Conservation (phyloP, 2,797 vertebrate genomes). For the Numenius phaeopus region DNA sequence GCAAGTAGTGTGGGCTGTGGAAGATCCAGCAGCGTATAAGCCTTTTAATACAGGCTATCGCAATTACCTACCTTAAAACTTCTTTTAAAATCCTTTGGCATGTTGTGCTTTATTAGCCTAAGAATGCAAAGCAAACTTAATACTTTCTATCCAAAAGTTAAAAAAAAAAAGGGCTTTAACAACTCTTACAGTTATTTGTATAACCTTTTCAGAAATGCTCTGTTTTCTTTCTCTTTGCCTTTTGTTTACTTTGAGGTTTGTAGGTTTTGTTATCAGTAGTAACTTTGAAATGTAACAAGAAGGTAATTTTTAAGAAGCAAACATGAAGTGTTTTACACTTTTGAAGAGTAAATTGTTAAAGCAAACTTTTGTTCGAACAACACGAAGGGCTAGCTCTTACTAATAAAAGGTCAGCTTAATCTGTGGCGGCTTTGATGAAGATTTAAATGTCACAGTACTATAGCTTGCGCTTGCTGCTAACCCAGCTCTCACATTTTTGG, state of each 20-base stretch:
- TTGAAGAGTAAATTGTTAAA: slow-evolving; percentile 25
- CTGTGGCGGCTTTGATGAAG: background rate
- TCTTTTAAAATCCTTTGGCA: background rate
- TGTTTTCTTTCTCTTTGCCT: background rate
- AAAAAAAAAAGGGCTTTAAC: background rate
- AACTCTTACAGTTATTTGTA: slow-evolving; percentile 21
- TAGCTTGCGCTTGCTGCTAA: background rate
- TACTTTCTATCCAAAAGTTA: background rate
- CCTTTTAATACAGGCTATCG: background rate
- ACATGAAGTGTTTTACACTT: background rate
- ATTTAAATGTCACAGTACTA: slow-evolving; percentile 23
- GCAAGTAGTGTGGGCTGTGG: background rate
- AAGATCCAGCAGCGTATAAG: background rate
- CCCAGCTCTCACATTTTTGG: background rate
- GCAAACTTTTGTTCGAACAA: background rate
- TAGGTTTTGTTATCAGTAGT: background rate
- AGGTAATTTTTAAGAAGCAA: slow-evolving; percentile 35
- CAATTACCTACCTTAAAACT: background rate
- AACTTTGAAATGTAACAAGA: slow-evolving; percentile 38
- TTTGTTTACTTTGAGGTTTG: slow-evolving; percentile 30
- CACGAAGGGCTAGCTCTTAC: background rate
- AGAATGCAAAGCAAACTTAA: background rate
- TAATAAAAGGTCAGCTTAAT: slow-evolving; percentile 50
- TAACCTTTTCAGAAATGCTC: slow-evolving; percentile 43
- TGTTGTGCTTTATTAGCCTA: background rate